These are phyloP conservation scores for Holacanthus passer DNA, from an alignment of 2,113 vertebrate species.

Conservation along the genomic window DNA sequence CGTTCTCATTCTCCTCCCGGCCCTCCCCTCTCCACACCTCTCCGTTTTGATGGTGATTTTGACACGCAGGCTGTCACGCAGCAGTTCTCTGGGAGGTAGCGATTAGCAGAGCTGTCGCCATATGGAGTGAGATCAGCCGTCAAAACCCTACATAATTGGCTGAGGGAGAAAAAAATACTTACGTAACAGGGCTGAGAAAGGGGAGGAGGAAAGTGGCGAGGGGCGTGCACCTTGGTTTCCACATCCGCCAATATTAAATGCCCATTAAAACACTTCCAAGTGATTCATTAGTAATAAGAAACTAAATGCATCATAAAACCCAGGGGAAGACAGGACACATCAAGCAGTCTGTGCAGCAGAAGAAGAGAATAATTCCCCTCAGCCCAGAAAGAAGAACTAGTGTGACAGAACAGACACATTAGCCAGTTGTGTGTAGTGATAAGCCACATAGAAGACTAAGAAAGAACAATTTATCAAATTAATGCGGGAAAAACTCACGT, in stretches of 20 bases:
- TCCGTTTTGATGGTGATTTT: conserved; percentile 71
- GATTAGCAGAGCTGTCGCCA: conserved; percentile 76
- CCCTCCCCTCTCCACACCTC: conserved; percentile 61
- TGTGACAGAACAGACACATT: conserved; percentile 51
- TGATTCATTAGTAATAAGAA: conserved; percentile 67
- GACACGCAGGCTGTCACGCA: conserved; percentile 76
- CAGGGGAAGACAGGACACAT: conserved; percentile 45
- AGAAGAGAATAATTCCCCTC: conserved; percentile 22
- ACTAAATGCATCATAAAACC: conserved; percentile 63
- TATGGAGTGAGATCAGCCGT: conserved; percentile 77
- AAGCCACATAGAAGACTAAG: conserved; percentile 31
- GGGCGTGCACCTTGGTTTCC: conserved; percentile 53
- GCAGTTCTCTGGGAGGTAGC: conserved; percentile 73
- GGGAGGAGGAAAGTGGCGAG: conserved; percentile 27
- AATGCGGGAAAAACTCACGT: conserved; percentile 65
- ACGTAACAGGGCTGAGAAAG: conserved; percentile 33
- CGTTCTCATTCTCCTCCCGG: conserved; percentile 23
- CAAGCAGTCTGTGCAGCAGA: conserved; percentile 10
- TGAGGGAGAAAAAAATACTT: conserved; percentile 57
- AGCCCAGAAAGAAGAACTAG: conserved; percentile 32
- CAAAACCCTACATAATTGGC: conserved; percentile 74
- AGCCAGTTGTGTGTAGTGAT: conserved; percentile 43
- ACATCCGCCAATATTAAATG: conserved; percentile 53
- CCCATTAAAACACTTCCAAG: conserved; percentile 61
- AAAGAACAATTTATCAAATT: conserved; percentile 64